phyloP scores from a whole-genome alignment of 1,140 invertebrate species.

The Physella acuta region DNA sequence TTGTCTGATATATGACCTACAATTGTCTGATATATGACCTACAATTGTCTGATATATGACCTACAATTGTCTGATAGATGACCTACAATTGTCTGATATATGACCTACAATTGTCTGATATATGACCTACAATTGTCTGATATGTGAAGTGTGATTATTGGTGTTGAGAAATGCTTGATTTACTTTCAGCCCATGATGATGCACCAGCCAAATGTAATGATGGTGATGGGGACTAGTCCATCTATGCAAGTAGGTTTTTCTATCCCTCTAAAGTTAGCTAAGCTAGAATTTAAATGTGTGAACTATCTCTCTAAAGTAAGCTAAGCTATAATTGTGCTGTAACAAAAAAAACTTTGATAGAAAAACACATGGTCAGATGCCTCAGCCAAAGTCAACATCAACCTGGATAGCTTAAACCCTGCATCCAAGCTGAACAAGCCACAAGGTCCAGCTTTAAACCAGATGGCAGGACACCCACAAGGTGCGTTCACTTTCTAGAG shows the following conservation, averaged over 20 bases:
- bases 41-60: too few species aligned
- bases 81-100: not conserved
- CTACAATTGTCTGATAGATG: not conserved
- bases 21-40: not conserved
- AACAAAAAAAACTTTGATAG: too few species aligned
- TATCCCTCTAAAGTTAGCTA: too few species aligned
- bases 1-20: not conserved
- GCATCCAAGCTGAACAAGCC: not conserved
- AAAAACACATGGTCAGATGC: constrained; percentile 12
- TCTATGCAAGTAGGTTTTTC: too few species aligned
- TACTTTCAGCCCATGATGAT: constrained; percentile 7
- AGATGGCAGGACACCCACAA: constrained; percentile 2
- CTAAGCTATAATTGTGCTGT: too few species aligned
- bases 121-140: not conserved
- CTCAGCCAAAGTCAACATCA: not conserved
- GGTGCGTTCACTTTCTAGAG: not conserved
- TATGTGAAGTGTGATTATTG: not conserved
- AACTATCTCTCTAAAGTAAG: too few species aligned
- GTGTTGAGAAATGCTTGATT: not conserved
- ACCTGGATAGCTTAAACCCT: constrained; percentile 1
- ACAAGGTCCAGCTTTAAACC: constrained; percentile 9
- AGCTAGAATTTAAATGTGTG: too few species aligned
- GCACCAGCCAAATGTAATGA: constrained; percentile 3
- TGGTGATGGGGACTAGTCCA: constrained; percentile 1
- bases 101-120: not conserved